Evolutionary conservation across 2,888 invertebrate species (phyloP), one percentile per base, ranked within the genome.

Genomic region (Erpobdella octoculata): DNA sequence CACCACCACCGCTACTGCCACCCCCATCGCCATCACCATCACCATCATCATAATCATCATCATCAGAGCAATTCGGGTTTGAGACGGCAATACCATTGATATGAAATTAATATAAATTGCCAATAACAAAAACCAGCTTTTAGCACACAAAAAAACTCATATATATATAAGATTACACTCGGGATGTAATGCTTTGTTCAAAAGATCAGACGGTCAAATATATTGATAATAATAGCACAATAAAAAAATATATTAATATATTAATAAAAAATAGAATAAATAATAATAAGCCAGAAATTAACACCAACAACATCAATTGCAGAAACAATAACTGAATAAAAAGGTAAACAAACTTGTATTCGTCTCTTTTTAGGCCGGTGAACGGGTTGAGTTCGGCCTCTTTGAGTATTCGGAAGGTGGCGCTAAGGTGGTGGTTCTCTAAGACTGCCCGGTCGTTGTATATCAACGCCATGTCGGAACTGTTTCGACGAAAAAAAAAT

Each of bases 401-500:
- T 78, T 88, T 89, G 84, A 95, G 87, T 79, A 95, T 85, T 87
- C 90, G 88, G 85, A 92, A 93, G 72, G 91, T 89, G 61, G 91
- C 89, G 79, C 90, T 90, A 78, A 91, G 89, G 84, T 93, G 92
- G 82, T 91, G 91, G 81, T 93, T 93, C 83, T 93, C 92, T 72
- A 93, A 85, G 25, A 93, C 92, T 1, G 91, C 90, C 64, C 92
- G 87, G 82, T 95, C 95, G 84, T 95, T 95, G 85, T 95, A 96
- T 64, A 95, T 86, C 77, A 95, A 84, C 0, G 95, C 93, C 33
- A 92, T 91, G 72, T 93, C 92, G 1, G 94, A 91, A 31, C 86
- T 85, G 66, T 2, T 21, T 18, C 2, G 36, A 37, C 1, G 21
- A 53, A n/a, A n/a, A n/a, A n/a, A n/a, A n/a, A n/a, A n/a, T n/a